Conservation (phyloP, 2,888 invertebrate species). For the Lepidochrysops patricia region DNA sequence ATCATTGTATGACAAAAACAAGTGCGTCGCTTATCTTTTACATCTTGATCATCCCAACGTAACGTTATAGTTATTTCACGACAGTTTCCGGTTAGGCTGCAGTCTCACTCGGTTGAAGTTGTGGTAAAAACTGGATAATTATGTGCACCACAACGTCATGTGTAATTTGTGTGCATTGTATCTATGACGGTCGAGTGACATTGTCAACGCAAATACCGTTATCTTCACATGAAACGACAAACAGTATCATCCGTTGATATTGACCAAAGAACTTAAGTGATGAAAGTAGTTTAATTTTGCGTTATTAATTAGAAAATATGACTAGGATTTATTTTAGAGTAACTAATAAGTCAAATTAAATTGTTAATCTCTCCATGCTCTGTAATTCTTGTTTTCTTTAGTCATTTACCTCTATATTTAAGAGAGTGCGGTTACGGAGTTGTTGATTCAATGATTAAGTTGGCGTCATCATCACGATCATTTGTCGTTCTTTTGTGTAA, state of each 20-base stretch:
- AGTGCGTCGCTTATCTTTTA: neutral
- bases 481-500: too few species aligned
- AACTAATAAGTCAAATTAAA: too few species aligned
- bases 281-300: too few species aligned
- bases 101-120: neutral
- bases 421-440: too few species aligned
- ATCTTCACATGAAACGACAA: constrained; percentile 3
- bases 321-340: too few species aligned
- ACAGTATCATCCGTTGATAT: neutral
- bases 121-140: neutral
- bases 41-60: neutral
- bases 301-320: too few species aligned
- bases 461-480: too few species aligned
- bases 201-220: constrained; percentile 18
- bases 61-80: neutral
- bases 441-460: too few species aligned
- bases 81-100: neutral
- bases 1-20: too few species aligned
- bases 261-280: neutral
- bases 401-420: too few species aligned
- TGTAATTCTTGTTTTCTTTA: too few species aligned
- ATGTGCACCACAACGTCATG: neutral
- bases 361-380: too few species aligned
- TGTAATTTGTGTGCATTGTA: neutral
- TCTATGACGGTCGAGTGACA: constrained; percentile 9